Evolutionary conservation across 2,113 vertebrate genomes (phyloP).

Genomic region (Heterocephalus glaber): DNA sequence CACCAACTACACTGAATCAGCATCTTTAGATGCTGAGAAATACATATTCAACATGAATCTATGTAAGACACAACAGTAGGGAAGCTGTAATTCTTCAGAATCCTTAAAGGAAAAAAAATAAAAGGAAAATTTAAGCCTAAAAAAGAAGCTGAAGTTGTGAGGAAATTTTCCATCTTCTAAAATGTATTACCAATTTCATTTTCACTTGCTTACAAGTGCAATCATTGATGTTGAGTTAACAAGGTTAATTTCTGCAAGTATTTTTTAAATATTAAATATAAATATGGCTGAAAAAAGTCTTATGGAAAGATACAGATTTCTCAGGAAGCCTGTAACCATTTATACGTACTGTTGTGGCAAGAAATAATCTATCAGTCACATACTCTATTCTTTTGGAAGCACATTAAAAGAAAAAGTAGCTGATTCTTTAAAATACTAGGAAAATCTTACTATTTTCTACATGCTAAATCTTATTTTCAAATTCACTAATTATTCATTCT

Average conservation of each 20-base stretch:
- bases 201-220: constrained; percentile 52
- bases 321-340: not conserved
- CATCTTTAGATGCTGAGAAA: constrained; percentile 65
- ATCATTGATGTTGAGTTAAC: constrained; percentile 25
- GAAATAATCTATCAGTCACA: not conserved
- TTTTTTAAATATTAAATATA: not conserved
- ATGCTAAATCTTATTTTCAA: constrained; percentile 77
- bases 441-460: constrained; percentile 32
- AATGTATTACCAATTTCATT: constrained; percentile 24
- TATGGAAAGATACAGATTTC: not conserved
- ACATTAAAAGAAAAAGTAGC: not conserved
- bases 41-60: constrained; percentile 58
- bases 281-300: not conserved
- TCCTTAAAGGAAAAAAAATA: constrained; percentile 65
- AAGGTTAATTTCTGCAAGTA: constrained; percentile 18
- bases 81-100: constrained; percentile 71
- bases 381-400: not conserved
- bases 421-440: constrained; percentile 6
- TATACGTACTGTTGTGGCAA: not conserved
- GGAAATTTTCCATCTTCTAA: constrained; percentile 46
- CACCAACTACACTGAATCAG: constrained; percentile 77
- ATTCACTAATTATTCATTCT: constrained; percentile 73
- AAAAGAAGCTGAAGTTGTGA: constrained; percentile 56
- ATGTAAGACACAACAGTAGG: constrained; percentile 74
- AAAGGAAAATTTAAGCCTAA: constrained; percentile 60